These are phyloP conservation scores for Bostrychus sinensis DNA, from an alignment of 2,113 vertebrate genomes.

Conservation along the genomic window DNA sequence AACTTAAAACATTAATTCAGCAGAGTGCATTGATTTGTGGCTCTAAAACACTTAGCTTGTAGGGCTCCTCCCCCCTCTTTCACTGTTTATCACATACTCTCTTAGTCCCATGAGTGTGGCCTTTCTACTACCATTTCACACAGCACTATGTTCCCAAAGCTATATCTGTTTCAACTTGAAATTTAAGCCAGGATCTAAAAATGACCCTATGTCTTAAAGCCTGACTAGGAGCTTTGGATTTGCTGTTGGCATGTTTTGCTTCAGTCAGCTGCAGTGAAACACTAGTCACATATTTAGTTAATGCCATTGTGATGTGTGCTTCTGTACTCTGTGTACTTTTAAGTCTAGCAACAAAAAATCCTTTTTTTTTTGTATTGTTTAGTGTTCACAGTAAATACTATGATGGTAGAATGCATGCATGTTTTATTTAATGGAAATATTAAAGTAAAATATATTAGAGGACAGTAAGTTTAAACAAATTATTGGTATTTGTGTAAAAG, in stretches of 20 bases:
- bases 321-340: not conserved
- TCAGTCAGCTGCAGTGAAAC: conserved; percentile 11
- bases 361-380: not conserved
- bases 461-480: conserved; percentile 37
- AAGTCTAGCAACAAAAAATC: not conserved
- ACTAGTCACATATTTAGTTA: not conserved
- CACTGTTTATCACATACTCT: conserved; percentile 44
- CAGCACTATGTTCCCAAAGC: conserved; percentile 57
- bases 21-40: conserved; percentile 56
- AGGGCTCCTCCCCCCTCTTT: conserved; percentile 44
- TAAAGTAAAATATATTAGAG: conserved; percentile 36
- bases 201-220: conserved; percentile 57
- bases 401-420: not conserved
- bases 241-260: conserved; percentile 17
- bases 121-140: conserved; percentile 70
- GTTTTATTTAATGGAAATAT: conserved; percentile 6
- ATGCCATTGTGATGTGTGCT: not conserved
- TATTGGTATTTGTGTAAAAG: conserved; percentile 36
- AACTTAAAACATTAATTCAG: conserved; percentile 72
- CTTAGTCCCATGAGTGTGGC: conserved; percentile 50
- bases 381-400: no score
- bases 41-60: conserved; percentile 45
- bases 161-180: conserved; percentile 71
- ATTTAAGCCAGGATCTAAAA: conserved; percentile 69
- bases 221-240: conserved; percentile 1